Base-by-base conservation (phyloP, 2,113 vertebrate genomes). In the Scatophagus argus region DNA sequence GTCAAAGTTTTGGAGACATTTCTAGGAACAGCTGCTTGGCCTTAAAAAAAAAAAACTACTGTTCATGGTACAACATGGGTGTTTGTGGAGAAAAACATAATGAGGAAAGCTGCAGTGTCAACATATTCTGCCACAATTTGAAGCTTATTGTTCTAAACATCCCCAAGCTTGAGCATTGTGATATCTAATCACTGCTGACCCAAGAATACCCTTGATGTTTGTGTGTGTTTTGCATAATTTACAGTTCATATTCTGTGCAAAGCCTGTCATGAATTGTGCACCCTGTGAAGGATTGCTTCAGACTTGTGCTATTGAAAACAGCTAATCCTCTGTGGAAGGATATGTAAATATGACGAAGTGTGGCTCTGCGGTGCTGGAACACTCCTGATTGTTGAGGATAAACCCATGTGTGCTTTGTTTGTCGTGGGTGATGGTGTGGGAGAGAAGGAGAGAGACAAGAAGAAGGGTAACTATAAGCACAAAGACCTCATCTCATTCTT, bases 301-400 rank as follows among this genome's bases (percentile, higher is more conserved):
- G 82, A 84, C 72, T 83, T 29, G 59, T 65, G 75, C 84, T 70
- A 75, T 84, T 85, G 84, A 89, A 87, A 69, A 61, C 23, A 4
- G 59, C 52, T 90, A 91, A 92, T 92, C 85, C 87, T 65, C 79
- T 36, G 83, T 63, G 77, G 85, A 87, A 84, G 77, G 70, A 86
- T 83, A 87, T 87, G 88, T 85, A 91, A 89, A 90, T 88, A 81
- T 55, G 69, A 66, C 32, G 2, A 65, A 70, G 72, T 59, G 69
- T 31, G 61, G 72, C 82, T 83, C 55, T 60, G 82, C 44, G 59
- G 67, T 64, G 80, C 72, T 46, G 82, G 78, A 84, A 78, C 73
- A 29, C 38, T 81, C 38, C 51, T 43, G 77, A 82, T 87, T 84
- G 84, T 81, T 65, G 51, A 74, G 87, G 73, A 86, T 90, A 81